Conservation (phyloP, 2,113 vertebrate species). For the Proterorhinus semilunaris region DNA sequence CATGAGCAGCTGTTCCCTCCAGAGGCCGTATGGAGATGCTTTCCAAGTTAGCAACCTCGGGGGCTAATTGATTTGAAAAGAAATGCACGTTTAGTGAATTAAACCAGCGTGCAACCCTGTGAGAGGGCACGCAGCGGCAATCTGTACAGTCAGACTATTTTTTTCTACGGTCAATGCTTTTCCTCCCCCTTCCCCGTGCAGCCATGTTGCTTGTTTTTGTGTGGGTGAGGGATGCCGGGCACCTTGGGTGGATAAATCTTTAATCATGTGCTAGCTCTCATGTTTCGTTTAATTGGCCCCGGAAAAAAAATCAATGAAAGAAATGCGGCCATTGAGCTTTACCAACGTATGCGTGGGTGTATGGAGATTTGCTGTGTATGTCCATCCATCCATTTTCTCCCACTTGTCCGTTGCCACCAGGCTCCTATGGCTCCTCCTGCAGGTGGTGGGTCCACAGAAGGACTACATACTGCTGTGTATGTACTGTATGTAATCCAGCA, state of each 20-base stretch:
- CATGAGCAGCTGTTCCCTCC: conserved; percentile 47
- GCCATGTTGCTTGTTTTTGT: conserved; percentile 13
- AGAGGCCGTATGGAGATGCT: conserved; percentile 41
- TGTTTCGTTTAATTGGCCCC: conserved; percentile 66
- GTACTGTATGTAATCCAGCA: not conserved
- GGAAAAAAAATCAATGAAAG: conserved; percentile 52
- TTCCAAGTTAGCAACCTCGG: conserved; percentile 45
- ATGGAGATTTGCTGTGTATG: conserved; percentile 8
- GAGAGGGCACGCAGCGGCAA: conserved; percentile 7
- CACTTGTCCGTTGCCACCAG: too few species aligned
- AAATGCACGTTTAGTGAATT: conserved; percentile 58
- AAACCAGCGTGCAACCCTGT: conserved; percentile 23
- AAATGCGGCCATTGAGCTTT: conserved; percentile 27
- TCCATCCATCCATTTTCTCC: too few species aligned
- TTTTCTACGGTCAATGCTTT: conserved; percentile 62
- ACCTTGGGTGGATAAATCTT: conserved; percentile 62
- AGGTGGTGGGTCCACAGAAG: too few species aligned
- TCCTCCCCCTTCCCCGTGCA: conserved; percentile 44
- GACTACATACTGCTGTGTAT: too few species aligned
- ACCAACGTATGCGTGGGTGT: conserved; percentile 1
- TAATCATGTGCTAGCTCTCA: conserved; percentile 66
- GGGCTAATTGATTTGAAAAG: conserved; percentile 60
- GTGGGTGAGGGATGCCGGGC: conserved; percentile 31
- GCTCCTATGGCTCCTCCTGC: too few species aligned
- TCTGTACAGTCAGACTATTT: conserved; percentile 50